phyloP scores from a whole-genome alignment of 2,113 vertebrate genomes.

The Oncorhynchus mykiss region DNA sequence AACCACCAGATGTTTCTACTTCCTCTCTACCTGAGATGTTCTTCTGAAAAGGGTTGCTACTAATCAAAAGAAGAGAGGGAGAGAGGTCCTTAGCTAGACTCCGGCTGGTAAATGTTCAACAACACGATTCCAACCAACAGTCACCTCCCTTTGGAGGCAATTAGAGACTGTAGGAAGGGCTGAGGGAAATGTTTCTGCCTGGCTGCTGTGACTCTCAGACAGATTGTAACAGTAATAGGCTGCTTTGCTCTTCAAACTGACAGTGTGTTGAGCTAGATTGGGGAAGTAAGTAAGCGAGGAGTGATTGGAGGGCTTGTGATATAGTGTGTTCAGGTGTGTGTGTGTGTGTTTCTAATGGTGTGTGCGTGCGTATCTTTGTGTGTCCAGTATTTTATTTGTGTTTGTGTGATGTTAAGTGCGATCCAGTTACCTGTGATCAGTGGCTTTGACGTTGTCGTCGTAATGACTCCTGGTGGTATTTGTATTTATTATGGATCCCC shows the following conservation, averaged over 20 bases:
- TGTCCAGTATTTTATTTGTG: neutral
- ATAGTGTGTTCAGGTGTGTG: conserved; percentile 1
- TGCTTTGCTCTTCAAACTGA: conserved; percentile 6
- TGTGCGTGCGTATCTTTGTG: neutral
- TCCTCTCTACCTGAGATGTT: neutral
- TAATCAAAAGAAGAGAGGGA: conserved; percentile 10
- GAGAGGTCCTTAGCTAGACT: conserved; percentile 7
- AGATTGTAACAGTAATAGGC: conserved; percentile 22
- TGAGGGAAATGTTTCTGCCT: conserved; percentile 3
- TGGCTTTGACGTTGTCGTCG: conserved; percentile 6
- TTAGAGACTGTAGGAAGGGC: conserved; percentile 44
- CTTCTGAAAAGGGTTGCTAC: neutral
- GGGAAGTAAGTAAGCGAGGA: neutral
- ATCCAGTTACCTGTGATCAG: conserved; percentile 54
- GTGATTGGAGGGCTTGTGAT: conserved; percentile 1
- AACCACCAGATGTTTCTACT: neutral
- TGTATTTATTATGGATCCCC: too few species aligned
- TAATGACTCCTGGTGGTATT: too few species aligned
- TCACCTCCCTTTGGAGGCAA: conserved; percentile 55
- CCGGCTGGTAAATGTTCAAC: conserved; percentile 11
- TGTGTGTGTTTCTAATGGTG: conserved; percentile 10
- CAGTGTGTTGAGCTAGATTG: neutral
- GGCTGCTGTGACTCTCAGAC: conserved; percentile 8
- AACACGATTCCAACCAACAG: conserved; percentile 23
- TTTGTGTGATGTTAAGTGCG: neutral